Evolutionary conservation across 2,797 vertebrate species (phyloP), one percentile per base, ranked within the genome.

Genomic region (Bradypus variegatus): DNA sequence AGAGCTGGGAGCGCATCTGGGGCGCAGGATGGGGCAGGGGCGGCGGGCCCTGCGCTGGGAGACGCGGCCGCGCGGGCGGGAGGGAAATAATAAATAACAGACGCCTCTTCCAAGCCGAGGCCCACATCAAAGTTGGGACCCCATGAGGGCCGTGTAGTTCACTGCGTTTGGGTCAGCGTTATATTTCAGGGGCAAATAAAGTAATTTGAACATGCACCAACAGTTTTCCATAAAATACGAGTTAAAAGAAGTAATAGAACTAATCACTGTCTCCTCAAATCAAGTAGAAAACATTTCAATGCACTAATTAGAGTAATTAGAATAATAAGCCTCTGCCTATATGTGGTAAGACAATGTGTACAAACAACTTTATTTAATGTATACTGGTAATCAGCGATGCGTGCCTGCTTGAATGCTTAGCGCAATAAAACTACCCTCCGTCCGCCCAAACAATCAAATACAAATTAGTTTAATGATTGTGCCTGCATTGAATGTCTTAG

Each of bases 311-410:
- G 97, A 97, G 97, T 98, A 98, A 98, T 98, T 98, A 98, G 97
- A 98, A 97, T 98, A 98, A 98, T 98, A 98, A 97, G 97, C 96
- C 97, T 96, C 95, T 97, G 98, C 97, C 97, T 98, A 97, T 98
- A 98, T 98, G 98, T 97, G 98, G 97, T 97, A 97, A 98, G 98
- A 98, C 98, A 98, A 97, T 98, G 98, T 98, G 98, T 98, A 98
- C 98, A 98, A 98, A 98, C 98, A 98, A 97, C 97, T 98, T 98
- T 98, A 98, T 98, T 98, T 98, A 98, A 98, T 98, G 97, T 97
- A 98, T 97, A 98, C 98, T 97, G 98, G 97, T 97, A 98, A 98
- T 98, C 98, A 98, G 98, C 96, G 97, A 97, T 97, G 98, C 97
- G 97, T 97, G 97, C 97, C 97, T 98, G 97, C 97, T 97, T 97